Conservation (phyloP, 2,797 vertebrate genomes). For the Pelodytes ibericus region DNA sequence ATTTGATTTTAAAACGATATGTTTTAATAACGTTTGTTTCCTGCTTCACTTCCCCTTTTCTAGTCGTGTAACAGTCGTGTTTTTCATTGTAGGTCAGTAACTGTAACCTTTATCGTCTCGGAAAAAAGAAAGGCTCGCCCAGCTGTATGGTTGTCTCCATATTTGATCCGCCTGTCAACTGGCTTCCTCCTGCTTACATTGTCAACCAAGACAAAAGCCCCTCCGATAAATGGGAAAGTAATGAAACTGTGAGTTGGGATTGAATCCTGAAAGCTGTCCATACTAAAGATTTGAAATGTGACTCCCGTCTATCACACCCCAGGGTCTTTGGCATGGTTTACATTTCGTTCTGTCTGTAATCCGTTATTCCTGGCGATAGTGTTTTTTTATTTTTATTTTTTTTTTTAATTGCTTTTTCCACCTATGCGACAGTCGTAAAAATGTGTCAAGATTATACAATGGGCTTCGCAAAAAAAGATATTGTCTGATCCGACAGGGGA, state of each 20-base stretch:
- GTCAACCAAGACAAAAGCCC: slow-evolving; percentile 96
- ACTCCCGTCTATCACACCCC: slow-evolving; percentile 11
- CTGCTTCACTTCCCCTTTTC: not conserved
- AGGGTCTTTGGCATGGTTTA: not conserved
- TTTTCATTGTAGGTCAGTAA: slow-evolving; percentile 88
- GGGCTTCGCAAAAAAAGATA: no score
- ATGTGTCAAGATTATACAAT: no score
- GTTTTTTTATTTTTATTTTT: no score
- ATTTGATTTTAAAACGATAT: no score
- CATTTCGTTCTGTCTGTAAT: not conserved
- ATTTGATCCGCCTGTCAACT: slow-evolving; percentile 97
- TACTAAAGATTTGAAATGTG: slow-evolving; percentile 5
- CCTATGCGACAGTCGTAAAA: not conserved
- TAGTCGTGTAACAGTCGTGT: not conserved
- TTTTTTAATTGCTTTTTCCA: slow-evolving; percentile 9
- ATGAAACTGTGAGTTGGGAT: slow-evolving; percentile 80
- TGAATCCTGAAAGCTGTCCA: not conserved
- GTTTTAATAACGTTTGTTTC: no score
- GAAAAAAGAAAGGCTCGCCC: slow-evolving; percentile 97
- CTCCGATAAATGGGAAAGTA: slow-evolving; percentile 87
- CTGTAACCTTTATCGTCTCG: slow-evolving; percentile 97
- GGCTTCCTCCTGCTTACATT: slow-evolving; percentile 96
- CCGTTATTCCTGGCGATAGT: not conserved
- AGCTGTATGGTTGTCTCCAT: slow-evolving; percentile 99
- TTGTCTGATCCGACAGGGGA: no score